Conservation (phyloP, 1,140 invertebrate genomes). For the Orchesella cincta region DNA sequence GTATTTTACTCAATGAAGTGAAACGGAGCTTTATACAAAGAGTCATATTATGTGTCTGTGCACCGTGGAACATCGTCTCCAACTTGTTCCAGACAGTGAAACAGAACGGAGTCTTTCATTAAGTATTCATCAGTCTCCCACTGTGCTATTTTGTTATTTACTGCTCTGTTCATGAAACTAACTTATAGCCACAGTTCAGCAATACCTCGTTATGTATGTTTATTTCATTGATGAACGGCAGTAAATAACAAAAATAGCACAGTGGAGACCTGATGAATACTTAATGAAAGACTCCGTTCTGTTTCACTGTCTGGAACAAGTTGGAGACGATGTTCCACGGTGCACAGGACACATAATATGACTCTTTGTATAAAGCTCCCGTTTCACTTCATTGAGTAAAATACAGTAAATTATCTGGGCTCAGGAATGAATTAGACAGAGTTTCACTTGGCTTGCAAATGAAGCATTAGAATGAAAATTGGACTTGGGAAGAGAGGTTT, state of each 20-base stretch:
- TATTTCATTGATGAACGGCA: too few relatives aligned
- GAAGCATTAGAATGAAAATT: not conserved
- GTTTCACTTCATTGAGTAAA: constrained; percentile 4
- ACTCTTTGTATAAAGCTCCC: not conserved
- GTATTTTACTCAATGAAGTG: constrained; percentile 13
- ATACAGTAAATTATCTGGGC: not conserved
- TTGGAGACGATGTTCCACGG: not conserved
- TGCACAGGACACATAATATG: not conserved
- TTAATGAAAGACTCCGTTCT: constrained; percentile 9
- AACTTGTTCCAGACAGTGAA: not conserved
- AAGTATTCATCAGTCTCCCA: constrained; percentile 13
- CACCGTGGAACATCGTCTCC: not conserved
- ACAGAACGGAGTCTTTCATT: constrained; percentile 1
- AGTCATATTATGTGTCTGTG: not conserved
- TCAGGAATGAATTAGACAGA: not conserved
- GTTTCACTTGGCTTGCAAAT: not conserved
- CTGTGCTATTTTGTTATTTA: constrained; percentile 7
- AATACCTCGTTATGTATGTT: too few relatives aligned
- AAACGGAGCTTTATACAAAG: not conserved
- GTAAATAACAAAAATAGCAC: constrained; percentile 3
- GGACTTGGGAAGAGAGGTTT: not conserved
- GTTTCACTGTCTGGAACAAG: not conserved
- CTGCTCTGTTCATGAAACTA: too few relatives aligned
- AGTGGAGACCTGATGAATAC: constrained; percentile 5
- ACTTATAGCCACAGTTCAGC: too few relatives aligned